Evolutionary conservation across 2,888 invertebrate genomes (phyloP).

Genomic region (Molanna angustata): DNA sequence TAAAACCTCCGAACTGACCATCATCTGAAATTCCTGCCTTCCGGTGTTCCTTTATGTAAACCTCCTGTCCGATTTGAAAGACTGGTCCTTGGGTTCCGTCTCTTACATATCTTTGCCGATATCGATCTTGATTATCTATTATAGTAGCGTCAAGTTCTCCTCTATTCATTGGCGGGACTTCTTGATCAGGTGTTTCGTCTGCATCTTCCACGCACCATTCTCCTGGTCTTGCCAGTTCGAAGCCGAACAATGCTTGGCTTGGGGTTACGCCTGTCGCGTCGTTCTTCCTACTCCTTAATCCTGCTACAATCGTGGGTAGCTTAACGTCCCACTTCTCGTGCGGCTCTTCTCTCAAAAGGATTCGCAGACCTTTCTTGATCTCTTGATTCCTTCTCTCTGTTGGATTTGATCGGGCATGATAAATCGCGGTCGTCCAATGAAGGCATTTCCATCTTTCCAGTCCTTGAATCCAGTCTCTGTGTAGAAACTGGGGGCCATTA

Average conservation of each 20-base stretch:
- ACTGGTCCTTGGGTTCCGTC: too few relatives aligned
- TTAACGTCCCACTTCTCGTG: background rate
- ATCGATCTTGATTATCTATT: too few relatives aligned
- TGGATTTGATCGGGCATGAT: slow-evolving; percentile 33
- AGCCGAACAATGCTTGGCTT: slow-evolving; percentile 2
- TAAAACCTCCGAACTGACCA: background rate
- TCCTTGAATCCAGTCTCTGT: slow-evolving; percentile 8
- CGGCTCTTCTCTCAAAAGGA: background rate
- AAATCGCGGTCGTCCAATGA: slow-evolving; percentile 32
- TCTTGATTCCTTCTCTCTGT: slow-evolving; percentile 34
- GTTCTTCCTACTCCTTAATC: too few relatives aligned
- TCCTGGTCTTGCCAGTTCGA: background rate
- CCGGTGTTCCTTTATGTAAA: background rate
- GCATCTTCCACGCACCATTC: slow-evolving; percentile 10
- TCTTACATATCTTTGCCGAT: too few relatives aligned
- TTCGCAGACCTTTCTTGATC: slow-evolving; percentile 32
- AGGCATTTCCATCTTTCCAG: slow-evolving; percentile 21
- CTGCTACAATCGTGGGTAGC: too few relatives aligned
- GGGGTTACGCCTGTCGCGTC: background rate
- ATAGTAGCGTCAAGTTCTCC: background rate
- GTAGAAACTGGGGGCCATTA: background rate
- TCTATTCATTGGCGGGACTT: background rate
- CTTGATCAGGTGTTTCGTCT: slow-evolving; percentile 15
- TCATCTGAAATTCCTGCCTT: background rate
- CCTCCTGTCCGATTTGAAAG: background rate